Base-by-base conservation (phyloP, 2,888 invertebrate genomes). In the Pardosa pseudoannulata region DNA sequence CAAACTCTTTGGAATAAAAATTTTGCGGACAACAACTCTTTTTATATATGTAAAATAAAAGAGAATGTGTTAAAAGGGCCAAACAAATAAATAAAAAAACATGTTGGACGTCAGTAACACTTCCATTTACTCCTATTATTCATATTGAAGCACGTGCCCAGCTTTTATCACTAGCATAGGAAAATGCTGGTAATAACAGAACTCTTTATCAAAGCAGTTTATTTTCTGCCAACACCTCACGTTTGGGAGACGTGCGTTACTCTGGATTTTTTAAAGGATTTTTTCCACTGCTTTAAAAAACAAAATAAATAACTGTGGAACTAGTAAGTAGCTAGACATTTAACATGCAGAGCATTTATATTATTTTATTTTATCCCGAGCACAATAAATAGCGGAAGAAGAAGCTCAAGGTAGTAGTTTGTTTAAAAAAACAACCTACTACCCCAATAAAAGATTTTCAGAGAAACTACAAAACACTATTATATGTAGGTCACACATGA, bases 401-500 rank as follows among this genome's bases (percentile, higher is more conserved):
- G 39, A 72, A 62, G 27, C 0, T 19, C 19, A 16, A 13, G 36
- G 36, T 79, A 29, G n/a, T n/a, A n/a, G n/a, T n/a, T n/a, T n/a
- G n/a, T n/a, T n/a, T n/a, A n/a, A n/a, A n/a, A n/a, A n/a, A n/a
- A n/a, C n/a, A n/a, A n/a, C n/a, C n/a, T n/a, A n/a, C 62, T 67
- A 56, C 23, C 28, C 70, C 46, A 19, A 71, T 71, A 41, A 71
- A 27, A 41, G 71, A 29, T n/a, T 31, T 1, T n/a, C n/a, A n/a
- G n/a, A 31, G 64, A 27, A 23, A 19, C 32, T 19, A 5, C 41
- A 28, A 7, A 36, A 68, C 56, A 36, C 19, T 62, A 68, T 75
- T 82, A 82, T 75, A n/a, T 82, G n/a, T n/a, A 41, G 82, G 82
- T 76, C 82, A 68, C n/a, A 71, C 31, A 71, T 62, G 75, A 82